phyloP scores from a whole-genome alignment of 2,888 invertebrate species.

The Lepidonotus clava region DNA sequence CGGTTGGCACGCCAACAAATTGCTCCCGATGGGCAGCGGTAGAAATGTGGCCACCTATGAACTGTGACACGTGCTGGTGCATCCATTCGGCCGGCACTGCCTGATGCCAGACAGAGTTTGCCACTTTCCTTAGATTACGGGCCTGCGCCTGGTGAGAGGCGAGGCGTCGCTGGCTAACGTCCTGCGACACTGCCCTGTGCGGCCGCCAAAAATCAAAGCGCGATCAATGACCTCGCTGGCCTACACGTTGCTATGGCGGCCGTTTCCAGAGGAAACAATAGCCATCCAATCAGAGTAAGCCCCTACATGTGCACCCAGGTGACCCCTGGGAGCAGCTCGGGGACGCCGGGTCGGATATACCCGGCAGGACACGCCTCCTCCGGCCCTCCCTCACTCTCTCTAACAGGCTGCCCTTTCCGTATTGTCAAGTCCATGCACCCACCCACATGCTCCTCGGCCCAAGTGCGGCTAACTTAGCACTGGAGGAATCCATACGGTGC shows the following conservation, averaged over 20 bases:
- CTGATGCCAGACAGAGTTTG: slow-evolving; percentile 46
- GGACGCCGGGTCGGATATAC: not conserved
- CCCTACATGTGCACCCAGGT: not conserved
- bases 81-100: not conserved
- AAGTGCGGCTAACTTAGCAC: too few relatives aligned
- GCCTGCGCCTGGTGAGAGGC: too few relatives aligned
- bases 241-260: slow-evolving; percentile 25
- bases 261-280: slow-evolving; percentile 40
- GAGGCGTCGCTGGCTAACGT: not conserved
- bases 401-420: too few relatives aligned
- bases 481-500: too few relatives aligned
- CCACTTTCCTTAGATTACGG: slow-evolving; percentile 43
- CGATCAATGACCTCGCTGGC: slow-evolving; percentile 34
- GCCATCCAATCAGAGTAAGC: slow-evolving; percentile 49
- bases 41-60: slow-evolving; percentile 28
- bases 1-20: slow-evolving; percentile 32
- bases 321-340: too few relatives aligned
- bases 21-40: not conserved
- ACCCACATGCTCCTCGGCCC: too few relatives aligned
- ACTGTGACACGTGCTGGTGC: slow-evolving; percentile 30
- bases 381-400: too few relatives aligned
- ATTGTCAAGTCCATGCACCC: too few relatives aligned
- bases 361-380: not conserved
- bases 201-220: slow-evolving; percentile 32
- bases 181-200: not conserved